Evolutionary conservation across 2,113 vertebrate genomes (phyloP).

Genomic region (Recurvirostra avosetta): DNA sequence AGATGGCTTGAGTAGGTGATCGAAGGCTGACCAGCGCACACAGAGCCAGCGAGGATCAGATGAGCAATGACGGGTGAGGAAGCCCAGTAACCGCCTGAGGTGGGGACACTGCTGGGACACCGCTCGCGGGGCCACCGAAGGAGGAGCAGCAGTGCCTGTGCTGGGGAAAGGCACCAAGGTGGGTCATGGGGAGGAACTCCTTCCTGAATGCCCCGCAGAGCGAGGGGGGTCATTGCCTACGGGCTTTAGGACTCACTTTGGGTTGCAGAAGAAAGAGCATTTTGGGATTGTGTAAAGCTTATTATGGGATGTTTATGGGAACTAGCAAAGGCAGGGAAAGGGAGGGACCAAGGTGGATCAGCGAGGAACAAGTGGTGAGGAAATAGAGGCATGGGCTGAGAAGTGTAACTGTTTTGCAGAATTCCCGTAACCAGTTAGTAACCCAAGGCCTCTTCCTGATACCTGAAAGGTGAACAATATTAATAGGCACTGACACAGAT

Average conservation of each 20-base stretch:
- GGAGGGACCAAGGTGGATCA: background rate
- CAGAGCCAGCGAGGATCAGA: background rate
- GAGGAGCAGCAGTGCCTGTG: background rate
- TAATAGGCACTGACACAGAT: rapidly evolving
- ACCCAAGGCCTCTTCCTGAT: background rate
- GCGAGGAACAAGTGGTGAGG: background rate
- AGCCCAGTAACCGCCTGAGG: background rate
- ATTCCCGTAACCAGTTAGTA: background rate
- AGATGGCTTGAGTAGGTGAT: rapidly evolving
- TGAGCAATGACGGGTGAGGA: background rate
- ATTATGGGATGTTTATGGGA: background rate
- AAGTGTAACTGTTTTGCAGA: rapidly evolving
- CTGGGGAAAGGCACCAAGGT: background rate
- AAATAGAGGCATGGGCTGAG: background rate
- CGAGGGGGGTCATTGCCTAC: background rate
- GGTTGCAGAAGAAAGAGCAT: background rate
- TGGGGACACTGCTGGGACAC: background rate
- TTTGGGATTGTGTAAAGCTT: background rate
- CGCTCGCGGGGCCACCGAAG: background rate
- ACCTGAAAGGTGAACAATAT: background rate
- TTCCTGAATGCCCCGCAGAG: rapidly evolving
- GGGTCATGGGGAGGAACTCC: background rate
- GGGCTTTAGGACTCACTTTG: background rate
- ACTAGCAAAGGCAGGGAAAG: background rate
- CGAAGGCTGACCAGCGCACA: background rate